Conservation (phyloP, 2,797 vertebrate species). For the Phylloscopus collybita region DNA sequence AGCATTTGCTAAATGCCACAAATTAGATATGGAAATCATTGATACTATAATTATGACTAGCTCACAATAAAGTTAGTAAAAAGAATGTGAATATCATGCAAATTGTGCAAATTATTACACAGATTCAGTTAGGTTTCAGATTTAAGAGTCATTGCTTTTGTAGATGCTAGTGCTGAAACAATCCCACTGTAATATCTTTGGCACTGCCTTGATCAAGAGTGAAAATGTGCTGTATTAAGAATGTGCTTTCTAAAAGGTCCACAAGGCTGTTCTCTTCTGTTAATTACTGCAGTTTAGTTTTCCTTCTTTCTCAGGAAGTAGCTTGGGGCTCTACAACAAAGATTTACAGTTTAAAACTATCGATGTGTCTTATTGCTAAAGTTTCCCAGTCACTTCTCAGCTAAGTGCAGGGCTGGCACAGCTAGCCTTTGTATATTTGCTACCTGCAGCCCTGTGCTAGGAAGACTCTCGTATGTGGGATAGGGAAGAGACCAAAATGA, state of each 20-base stretch:
- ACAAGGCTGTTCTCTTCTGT: not conserved
- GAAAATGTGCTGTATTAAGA: not conserved
- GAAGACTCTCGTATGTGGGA: not conserved
- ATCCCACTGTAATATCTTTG: not conserved
- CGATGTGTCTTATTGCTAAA: not conserved
- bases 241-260: not conserved
- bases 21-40: not conserved
- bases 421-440: not conserved
- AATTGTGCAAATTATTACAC: not conserved
- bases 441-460: not conserved
- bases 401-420: not conserved
- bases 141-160: not conserved
- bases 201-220: not conserved
- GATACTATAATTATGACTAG: not conserved
- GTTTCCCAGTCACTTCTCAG: not conserved
- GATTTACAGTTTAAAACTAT: not conserved
- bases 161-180: not conserved
- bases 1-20: not conserved
- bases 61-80: not conserved
- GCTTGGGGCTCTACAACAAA: not conserved
- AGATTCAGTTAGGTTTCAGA: not conserved
- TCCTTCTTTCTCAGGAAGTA: constrained; percentile 19
- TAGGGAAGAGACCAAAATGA: not conserved
- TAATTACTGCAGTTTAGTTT: constrained; percentile 26
- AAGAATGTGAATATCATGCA: not conserved